phyloP scores from a whole-genome alignment of 2,888 invertebrate species.

The Mesochorus sp. region DNA sequence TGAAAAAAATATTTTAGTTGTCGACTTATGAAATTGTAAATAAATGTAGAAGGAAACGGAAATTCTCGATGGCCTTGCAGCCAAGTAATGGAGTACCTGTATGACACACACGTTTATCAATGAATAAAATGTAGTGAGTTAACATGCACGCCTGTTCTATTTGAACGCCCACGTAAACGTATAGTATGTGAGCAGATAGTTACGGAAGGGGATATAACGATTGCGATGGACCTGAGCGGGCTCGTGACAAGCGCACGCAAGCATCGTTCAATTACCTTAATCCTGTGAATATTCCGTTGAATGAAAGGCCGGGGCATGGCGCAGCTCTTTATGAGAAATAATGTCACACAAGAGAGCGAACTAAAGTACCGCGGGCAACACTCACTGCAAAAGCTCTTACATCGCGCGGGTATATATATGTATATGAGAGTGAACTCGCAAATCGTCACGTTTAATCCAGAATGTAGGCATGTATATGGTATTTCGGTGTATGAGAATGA shows the following conservation, averaged over 20 bases:
- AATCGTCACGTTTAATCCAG: conserved; percentile 29
- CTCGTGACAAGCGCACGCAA: conserved; percentile 60
- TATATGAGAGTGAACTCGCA: conserved; percentile 8
- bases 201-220: not conserved
- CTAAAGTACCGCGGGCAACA: conserved; percentile 34
- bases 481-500: conserved; percentile 15
- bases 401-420: conserved; percentile 7
- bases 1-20: no score
- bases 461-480: not conserved
- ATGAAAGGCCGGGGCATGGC: conserved; percentile 69
- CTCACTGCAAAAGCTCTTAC: not conserved
- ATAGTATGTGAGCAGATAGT: not conserved
- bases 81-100: not conserved
- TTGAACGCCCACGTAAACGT: conserved; percentile 19
- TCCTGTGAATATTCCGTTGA: conserved; percentile 79
- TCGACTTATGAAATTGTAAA: no score
- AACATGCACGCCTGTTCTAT: conserved; percentile 1
- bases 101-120: not conserved
- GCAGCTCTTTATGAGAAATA: conserved; percentile 34
- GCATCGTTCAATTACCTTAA: conserved; percentile 79
- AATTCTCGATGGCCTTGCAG: not conserved
- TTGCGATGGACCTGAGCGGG: not conserved
- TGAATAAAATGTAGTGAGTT: not conserved
- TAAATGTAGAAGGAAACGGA: no score
- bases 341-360: conserved; percentile 21